Conservation (phyloP, 2,888 invertebrate genomes). For the Rhamphomyia laevipes region DNA sequence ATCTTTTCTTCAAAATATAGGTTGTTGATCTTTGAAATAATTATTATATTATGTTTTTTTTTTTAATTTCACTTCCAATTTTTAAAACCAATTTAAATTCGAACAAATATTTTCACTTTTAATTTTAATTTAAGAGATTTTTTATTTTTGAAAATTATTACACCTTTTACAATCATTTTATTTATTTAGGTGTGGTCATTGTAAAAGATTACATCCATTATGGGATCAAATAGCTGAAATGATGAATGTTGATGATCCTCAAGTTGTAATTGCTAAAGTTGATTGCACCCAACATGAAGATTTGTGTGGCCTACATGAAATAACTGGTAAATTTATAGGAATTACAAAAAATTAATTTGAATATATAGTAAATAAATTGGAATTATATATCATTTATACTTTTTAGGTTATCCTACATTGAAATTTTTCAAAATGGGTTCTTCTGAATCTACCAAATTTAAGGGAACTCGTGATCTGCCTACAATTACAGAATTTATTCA, state of each 20-base stretch:
- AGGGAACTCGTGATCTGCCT: slow-evolving; percentile 65
- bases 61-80: too few species aligned
- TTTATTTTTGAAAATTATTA: background rate
- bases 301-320: slow-evolving; percentile 64
- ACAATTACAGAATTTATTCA: slow-evolving; percentile 65
- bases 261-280: slow-evolving; percentile 65
- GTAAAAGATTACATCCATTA: slow-evolving; percentile 66
- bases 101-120: too few species aligned
- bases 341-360: background rate
- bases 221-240: slow-evolving; percentile 75
- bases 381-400: background rate
- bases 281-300: slow-evolving; percentile 69
- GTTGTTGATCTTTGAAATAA: too few species aligned
- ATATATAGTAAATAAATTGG: background rate
- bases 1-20: too few species aligned
- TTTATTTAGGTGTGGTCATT: slow-evolving; percentile 71
- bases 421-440: slow-evolving; percentile 65
- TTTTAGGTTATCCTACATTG: slow-evolving; percentile 67
- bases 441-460: slow-evolving; percentile 57
- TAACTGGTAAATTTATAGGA: slow-evolving; percentile 38
- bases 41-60: too few species aligned
- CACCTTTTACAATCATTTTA: slow-evolving; percentile 9
- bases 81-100: too few species aligned
- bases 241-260: slow-evolving; percentile 49
- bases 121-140: too few species aligned